Percentiles rank a stretch among this genome's conserved stretches.
phyloP scores from a whole-genome alignment of 2,888 invertebrate species.

The Ormyrus pomaceus region DNA sequence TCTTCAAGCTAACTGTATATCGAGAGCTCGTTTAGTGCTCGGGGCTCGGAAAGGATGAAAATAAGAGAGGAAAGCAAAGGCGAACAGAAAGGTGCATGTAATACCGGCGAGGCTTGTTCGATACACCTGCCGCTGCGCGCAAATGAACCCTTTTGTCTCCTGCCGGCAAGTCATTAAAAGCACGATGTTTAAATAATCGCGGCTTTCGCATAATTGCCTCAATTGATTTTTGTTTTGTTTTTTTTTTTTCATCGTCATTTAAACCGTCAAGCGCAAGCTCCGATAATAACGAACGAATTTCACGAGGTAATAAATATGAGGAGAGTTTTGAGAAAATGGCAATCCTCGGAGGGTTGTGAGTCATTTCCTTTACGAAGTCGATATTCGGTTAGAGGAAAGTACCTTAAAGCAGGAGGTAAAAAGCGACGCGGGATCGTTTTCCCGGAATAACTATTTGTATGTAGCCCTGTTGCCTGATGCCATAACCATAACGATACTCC shows the following conservation, averaged over 20 bases:
- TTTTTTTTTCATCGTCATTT: too few species aligned
- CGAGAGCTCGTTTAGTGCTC: slow-evolving; percentile 29
- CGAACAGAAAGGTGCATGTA: slow-evolving; percentile 13
- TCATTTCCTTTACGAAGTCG: slow-evolving; percentile 9
- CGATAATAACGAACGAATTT: too few species aligned
- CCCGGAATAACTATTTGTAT: slow-evolving; percentile 70
- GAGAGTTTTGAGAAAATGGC: neutral
- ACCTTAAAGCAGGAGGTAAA: slow-evolving; percentile 38
- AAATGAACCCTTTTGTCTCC: slow-evolving; percentile 68
- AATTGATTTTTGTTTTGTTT: too few species aligned
- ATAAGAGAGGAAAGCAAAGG: slow-evolving; percentile 18
- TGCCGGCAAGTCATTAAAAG: slow-evolving; percentile 66
- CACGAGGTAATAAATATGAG: too few species aligned
- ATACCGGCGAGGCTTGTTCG: slow-evolving; percentile 23
- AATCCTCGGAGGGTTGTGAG: neutral
- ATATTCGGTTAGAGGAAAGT: slow-evolving; percentile 37
- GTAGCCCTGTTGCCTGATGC: slow-evolving; percentile 67
- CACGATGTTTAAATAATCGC: slow-evolving; percentile 5
- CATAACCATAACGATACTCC: slow-evolving; percentile 71
- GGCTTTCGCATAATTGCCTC: too few species aligned
- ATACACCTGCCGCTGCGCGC: slow-evolving; percentile 64
- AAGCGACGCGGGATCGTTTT: slow-evolving; percentile 63
- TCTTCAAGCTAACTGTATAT: too few species aligned
- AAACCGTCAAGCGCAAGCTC: too few species aligned
- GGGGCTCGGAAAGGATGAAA: slow-evolving; percentile 2